Base-by-base conservation (phyloP, 2,888 invertebrate species). In the Agriotes lineatus region DNA sequence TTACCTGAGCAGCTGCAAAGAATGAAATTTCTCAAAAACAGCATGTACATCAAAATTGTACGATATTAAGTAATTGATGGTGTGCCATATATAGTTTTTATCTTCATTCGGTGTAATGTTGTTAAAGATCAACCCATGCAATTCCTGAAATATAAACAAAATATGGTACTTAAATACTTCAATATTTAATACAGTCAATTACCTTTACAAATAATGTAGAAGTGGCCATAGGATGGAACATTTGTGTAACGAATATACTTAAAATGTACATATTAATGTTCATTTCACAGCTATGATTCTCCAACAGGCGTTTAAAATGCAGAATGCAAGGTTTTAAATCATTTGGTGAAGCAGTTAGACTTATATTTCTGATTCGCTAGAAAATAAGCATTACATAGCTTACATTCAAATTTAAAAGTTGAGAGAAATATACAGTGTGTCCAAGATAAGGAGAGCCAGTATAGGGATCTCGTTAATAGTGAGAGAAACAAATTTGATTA, bases 281-380 rank as follows among this genome's bases (percentile, higher is more conserved):
- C n/a, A 19, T 9, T 19, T 68, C 30, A 14, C 30, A 3, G 1
- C 18, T 9, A 37, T 63, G 52, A 22, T 14, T 9, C 16, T 37
- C 18, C 6, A 68, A 42, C 2, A 68, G 35, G 4, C 42, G 42
- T 52, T 58, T 68, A 2, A 68, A 35, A 44, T 63, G 18, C 5
- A 5, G 2, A 22, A 63, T 68, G 18, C 68, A 68, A 4, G 68
- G 62, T 42, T 58, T 68, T 14, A 68, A 30, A 18, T 68, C 68
- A 25, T 50, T 2, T 20, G 68, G 68, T 10, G 63, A 58, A 6
- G 37, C 62, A 2, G 44, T 22, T 6, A 45, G n/a, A 19, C 67
- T 61, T 4, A 68, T 12, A 37, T 52, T 14, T 39, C 68, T 14
- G n/a, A 68, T n/a, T 18, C 58, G 35, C 68, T 68, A 16, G 56